Percentiles rank a stretch among this genome's conserved stretches.
Conservation (phyloP, 2,888 invertebrate species). For the Macroteleia sp. region DNA sequence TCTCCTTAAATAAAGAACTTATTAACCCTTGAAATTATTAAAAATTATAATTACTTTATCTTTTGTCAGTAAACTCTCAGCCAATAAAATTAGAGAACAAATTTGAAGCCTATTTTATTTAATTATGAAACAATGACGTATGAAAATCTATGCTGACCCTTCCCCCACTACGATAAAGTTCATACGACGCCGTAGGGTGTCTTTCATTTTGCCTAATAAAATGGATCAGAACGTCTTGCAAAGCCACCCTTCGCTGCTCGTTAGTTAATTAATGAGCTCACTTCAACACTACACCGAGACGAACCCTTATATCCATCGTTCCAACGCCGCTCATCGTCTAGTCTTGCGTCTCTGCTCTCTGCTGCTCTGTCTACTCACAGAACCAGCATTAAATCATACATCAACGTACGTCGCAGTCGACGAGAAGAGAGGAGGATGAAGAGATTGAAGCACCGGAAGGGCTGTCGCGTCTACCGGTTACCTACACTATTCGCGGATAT, state of each 20-base stretch:
- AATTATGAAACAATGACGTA: slow-evolving; percentile 15
- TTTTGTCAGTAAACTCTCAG: no score
- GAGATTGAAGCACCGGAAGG: slow-evolving; percentile 62
- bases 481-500: slow-evolving; percentile 33
- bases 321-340: slow-evolving; percentile 66
- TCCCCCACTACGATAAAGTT: slow-evolving; percentile 15
- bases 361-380: slow-evolving; percentile 76
- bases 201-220: slow-evolving; percentile 80
- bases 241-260: slow-evolving; percentile 79
- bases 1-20: no score
- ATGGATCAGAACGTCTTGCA: slow-evolving; percentile 79
- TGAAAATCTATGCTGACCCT: slow-evolving; percentile 42
- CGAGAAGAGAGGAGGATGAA: slow-evolving; percentile 59
- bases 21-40: no score
- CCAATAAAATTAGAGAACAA: no score
- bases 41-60: no score
- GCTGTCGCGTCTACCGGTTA: slow-evolving; percentile 56
- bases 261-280: slow-evolving; percentile 83
- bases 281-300: slow-evolving; percentile 80
- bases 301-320: slow-evolving; percentile 76
- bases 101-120: slow-evolving; percentile 3
- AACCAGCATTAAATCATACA: slow-evolving; percentile 82
- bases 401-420: slow-evolving; percentile 73
- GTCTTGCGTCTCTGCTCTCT: slow-evolving; percentile 67
- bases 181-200: slow-evolving; percentile 62